Percentiles rank a stretch among this genome's conserved stretches.
Evolutionary conservation across 2,113 vertebrate genomes (phyloP).

Genomic region (Numida meleagris): DNA sequence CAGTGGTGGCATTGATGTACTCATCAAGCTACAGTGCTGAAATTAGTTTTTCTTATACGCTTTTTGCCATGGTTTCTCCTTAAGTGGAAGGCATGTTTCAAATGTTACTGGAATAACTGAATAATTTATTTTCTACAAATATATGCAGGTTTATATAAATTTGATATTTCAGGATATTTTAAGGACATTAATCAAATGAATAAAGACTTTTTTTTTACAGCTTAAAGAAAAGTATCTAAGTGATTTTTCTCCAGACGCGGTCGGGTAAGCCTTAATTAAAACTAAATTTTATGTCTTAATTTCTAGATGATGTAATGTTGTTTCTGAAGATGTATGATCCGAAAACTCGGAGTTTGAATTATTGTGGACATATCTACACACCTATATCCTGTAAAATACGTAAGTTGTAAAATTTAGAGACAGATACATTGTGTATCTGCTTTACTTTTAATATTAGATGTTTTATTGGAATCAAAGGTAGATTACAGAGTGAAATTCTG

Average conservation of each 20-base stretch:
- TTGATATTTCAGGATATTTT: background rate
- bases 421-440: background rate
- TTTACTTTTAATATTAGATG: background rate
- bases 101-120: background rate
- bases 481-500: background rate
- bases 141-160: background rate
- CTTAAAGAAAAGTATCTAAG: background rate
- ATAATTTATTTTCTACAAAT: background rate
- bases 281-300: background rate
- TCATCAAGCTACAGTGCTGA: background rate
- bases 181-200: background rate
- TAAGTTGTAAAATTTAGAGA: slow-evolving; percentile 72
- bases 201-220: background rate
- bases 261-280: background rate
- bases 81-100: background rate
- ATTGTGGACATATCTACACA: slow-evolving; percentile 99
- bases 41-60: background rate
- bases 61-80: background rate
- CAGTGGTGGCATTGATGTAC: accelerated
- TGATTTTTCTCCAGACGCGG: background rate
- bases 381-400: slow-evolving; percentile 99
- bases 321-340: slow-evolving; percentile 99
- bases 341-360: slow-evolving; percentile 99
- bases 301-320: slow-evolving; percentile 97
- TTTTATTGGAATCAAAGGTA: background rate